These are phyloP conservation scores for Anguilla rostrata DNA, from an alignment of 2,113 vertebrate genomes.

Conservation along the genomic window DNA sequence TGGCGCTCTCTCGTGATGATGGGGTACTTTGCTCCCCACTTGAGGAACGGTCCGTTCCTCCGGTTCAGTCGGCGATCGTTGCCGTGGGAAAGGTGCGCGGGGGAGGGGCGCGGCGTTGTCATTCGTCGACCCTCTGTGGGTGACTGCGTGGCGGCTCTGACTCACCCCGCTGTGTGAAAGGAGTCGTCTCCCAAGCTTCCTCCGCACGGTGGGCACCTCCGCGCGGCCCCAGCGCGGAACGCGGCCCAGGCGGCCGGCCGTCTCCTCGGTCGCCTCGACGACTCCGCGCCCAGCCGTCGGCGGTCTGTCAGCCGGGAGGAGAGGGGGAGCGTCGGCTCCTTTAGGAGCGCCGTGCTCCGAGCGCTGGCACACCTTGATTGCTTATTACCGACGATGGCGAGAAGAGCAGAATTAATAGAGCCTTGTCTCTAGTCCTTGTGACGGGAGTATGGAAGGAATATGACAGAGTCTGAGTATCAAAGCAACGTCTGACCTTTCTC, in stretches of 20 bases:
- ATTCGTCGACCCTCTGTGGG: conserved; percentile 43
- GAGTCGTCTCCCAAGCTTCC: background rate
- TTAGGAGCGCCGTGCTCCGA: background rate
- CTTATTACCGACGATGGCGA: conserved; percentile 64
- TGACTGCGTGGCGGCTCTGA: conserved; percentile 61
- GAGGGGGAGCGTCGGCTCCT: conserved; percentile 41
- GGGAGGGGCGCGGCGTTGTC: background rate
- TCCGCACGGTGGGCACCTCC: background rate
- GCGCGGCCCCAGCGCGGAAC: background rate
- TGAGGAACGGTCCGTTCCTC: background rate
- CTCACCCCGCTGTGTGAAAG: conserved; percentile 47
- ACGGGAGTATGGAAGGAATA: background rate
- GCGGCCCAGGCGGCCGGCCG: background rate
- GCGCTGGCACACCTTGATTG: conserved; percentile 51
- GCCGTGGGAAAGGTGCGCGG: conserved; percentile 16
- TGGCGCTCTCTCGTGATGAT: background rate
- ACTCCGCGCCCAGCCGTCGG: background rate
- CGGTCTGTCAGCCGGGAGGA: background rate
- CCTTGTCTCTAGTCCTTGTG: background rate
- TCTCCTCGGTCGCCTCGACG: background rate
- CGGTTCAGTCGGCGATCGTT: background rate
- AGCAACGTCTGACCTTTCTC: background rate
- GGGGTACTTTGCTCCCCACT: background rate
- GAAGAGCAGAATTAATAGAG: conserved; percentile 65
- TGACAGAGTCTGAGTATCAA: background rate